Base-by-base conservation (phyloP, 1,140 invertebrate species). In the Stenopsyche tienmushanensis region DNA sequence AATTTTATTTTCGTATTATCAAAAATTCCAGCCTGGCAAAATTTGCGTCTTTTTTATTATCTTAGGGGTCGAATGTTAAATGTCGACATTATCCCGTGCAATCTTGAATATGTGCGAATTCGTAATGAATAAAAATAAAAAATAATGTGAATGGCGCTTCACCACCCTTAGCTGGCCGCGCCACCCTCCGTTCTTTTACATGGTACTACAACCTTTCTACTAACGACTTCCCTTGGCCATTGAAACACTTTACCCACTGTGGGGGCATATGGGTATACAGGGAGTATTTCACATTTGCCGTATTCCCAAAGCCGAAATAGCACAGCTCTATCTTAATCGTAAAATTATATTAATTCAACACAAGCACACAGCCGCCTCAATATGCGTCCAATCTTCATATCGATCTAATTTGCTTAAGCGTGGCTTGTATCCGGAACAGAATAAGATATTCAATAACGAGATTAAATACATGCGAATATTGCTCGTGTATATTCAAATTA, bases 181-280 rank as follows among this genome's bases (percentile, higher is more conserved):
- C 57, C 49, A 21, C 2, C 26, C 23, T 29, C 50, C 52, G 25
- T 55, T 42, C 60, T 62, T 44, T 55, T 50, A 15, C 20, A 39
- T 18, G 39, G 25, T 29, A 17, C 42, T 58, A 45, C 42, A 67
- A 41, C 66, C 66, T 67, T 67, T 50, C 59, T 70, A 17, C 62
- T 70, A 66, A 70, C 68, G 68, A 70, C 68, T 70, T 70, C 64
- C 68, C 68, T 70, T 66, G 57, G 44, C 54, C 65, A 57, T 52
- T 58, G 44, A 63, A 65, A 65, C 64, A 70, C 68, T 70, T 66
- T 59, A 60, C 57, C 42, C 59, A 58, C 50, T 65, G 41, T 52
- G 55, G 54, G 47, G 53, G 52, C 34, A 17, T 25, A 23, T 15
- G 42, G 15, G 5, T 15, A 7, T 25, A 21, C 9, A 55, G 53